These are phyloP conservation scores for Zygothrica quintamaculata DNA, from an alignment of 2,888 invertebrate species.

Conservation along the genomic window DNA sequence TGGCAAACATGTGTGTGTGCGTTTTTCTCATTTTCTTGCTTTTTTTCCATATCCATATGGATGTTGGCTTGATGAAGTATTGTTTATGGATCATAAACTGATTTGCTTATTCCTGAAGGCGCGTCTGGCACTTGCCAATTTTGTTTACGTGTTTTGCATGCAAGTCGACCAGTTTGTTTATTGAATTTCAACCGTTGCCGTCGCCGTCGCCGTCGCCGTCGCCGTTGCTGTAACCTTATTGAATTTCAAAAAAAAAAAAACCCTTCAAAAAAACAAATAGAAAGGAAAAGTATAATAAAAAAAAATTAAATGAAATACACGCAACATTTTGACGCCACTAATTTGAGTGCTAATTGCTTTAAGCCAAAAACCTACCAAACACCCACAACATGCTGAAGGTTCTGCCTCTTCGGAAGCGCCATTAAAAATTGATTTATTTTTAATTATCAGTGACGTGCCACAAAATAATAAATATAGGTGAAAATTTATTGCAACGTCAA, in stretches of 20 bases:
- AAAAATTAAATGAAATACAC: no score
- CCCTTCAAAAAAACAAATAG: no score
- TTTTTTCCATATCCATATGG: conserved; percentile 22
- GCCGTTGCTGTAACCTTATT: no score
- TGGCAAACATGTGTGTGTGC: conserved; percentile 57
- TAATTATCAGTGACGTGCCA: conserved; percentile 82
- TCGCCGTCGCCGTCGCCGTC: no score
- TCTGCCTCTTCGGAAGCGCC: conserved; percentile 46
- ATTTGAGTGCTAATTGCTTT: conserved; percentile 69
- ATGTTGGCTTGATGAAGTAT: conserved; percentile 73
- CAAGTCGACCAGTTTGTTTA: conserved; percentile 33
- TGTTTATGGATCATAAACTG: conserved; percentile 77
- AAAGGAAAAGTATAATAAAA: no score
- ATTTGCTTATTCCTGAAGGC: conserved; percentile 66
- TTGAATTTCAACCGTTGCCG: conserved; percentile 43
- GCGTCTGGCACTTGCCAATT: conserved; percentile 54
- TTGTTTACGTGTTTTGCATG: conserved; percentile 68
- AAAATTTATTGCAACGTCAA: conserved; percentile 79
- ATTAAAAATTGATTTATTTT: conserved; percentile 82
- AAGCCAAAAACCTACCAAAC: conserved; percentile 29
- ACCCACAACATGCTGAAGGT: conserved; percentile 11
- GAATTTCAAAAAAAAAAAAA: conserved; percentile 54
- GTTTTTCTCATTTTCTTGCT: conserved; percentile 20
- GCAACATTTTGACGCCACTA: conserved; percentile 62
- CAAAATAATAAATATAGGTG: conserved; percentile 81